Conservation (phyloP, 2,888 invertebrate species). For the Teleogryllus oceanicus region DNA sequence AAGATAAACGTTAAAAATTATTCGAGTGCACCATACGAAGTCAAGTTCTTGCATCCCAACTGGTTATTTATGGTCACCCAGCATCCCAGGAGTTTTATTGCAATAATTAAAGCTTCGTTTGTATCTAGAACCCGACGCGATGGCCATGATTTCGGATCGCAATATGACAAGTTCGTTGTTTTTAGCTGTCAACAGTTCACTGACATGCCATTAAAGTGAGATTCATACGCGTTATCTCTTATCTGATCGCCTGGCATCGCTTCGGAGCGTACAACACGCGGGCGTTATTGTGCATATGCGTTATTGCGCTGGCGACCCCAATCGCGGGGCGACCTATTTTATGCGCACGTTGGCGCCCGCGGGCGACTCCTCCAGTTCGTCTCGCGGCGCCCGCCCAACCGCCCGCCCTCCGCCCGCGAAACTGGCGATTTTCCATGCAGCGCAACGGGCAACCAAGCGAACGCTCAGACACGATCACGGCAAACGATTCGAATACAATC, state of each 20-base stretch:
- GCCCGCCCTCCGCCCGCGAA: too few relatives aligned
- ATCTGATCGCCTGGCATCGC: background rate
- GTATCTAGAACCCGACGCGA: background rate
- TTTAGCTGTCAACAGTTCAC: slow-evolving; percentile 18
- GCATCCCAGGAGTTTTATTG: slow-evolving; percentile 2
- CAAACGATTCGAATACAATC: too few relatives aligned
- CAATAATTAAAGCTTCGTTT: slow-evolving; percentile 18
- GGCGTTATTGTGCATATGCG: background rate
- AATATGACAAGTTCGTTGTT: slow-evolving; percentile 18
- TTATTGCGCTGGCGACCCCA: background rate
- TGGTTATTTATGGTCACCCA: background rate
- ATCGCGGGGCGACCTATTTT: background rate
- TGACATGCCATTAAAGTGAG: slow-evolving; percentile 18
- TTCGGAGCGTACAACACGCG: background rate
- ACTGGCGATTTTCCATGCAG: too few relatives aligned
- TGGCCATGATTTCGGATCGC: slow-evolving; percentile 18
- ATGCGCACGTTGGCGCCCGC: background rate
- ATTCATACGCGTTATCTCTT: slow-evolving; percentile 18
- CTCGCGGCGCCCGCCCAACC: too few relatives aligned
- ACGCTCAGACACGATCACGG: too few relatives aligned
- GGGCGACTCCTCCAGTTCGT: background rate
- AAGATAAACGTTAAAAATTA: slow-evolving; percentile 12
- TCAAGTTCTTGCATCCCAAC: background rate
- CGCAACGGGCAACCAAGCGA: too few relatives aligned
- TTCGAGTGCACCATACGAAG: background rate